These are phyloP conservation scores for Entomobrya multifasciata DNA, from an alignment of 2,888 invertebrate species.

Conservation along the genomic window DNA sequence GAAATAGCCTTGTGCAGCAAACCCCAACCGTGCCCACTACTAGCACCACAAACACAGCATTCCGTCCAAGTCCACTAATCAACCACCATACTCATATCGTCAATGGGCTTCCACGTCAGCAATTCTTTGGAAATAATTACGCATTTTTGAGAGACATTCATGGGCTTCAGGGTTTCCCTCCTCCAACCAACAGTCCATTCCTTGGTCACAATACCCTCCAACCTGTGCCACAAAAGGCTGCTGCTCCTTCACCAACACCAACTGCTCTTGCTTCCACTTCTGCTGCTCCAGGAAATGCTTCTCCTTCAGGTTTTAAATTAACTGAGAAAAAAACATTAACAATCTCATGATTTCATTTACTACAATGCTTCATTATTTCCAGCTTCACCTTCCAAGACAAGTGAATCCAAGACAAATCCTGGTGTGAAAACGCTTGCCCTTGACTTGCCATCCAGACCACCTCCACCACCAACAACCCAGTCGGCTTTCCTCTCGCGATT, in stretches of 20 bases:
- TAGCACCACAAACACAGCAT: background rate
- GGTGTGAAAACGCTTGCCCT: slow-evolving; percentile 1
- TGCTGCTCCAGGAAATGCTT: background rate
- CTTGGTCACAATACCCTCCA: slow-evolving; percentile 30
- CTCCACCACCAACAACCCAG: slow-evolving; percentile 49
- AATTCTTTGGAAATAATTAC: slow-evolving; percentile 71
- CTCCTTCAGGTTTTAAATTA: slow-evolving; percentile 28
- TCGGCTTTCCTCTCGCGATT: slow-evolving; percentile 37
- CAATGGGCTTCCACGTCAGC: slow-evolving; percentile 57
- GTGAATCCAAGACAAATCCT: slow-evolving; percentile 29
- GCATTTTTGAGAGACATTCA: slow-evolving; percentile 58
- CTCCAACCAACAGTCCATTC: slow-evolving; percentile 37
- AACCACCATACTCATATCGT: slow-evolving; percentile 68
- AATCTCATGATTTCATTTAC: too few relatives aligned
- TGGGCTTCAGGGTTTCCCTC: slow-evolving; percentile 47
- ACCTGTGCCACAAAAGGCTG: background rate
- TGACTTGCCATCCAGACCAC: slow-evolving; percentile 40
- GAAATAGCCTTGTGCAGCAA: slow-evolving; percentile 59
- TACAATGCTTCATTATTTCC: background rate
- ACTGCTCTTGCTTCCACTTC: slow-evolving; percentile 23
- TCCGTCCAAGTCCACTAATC: slow-evolving; percentile 48
- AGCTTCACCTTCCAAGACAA: slow-evolving; percentile 18
- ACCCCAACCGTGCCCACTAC: slow-evolving; percentile 42
- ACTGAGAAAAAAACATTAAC: too few relatives aligned
- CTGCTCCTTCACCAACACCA: slow-evolving; percentile 40